These are phyloP conservation scores for Euwallacea similis DNA, from an alignment of 1,140 invertebrate genomes.

Conservation along the genomic window DNA sequence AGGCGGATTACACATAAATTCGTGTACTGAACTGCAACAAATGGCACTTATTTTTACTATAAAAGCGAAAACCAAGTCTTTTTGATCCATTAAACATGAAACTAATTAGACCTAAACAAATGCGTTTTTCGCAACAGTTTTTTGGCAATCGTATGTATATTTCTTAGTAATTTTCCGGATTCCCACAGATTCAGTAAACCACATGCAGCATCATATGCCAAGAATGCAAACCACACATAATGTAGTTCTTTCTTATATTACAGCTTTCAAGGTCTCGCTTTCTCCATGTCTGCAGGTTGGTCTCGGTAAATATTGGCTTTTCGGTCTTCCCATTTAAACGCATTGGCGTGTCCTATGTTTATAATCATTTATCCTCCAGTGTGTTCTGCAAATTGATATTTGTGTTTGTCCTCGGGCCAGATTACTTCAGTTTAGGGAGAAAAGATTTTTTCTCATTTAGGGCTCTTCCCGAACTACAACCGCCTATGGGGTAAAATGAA, in stretches of 20 bases:
- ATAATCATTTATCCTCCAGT: neutral
- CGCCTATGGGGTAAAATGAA: neutral
- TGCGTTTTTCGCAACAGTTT: no score
- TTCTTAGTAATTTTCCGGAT: neutral
- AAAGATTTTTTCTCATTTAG: neutral
- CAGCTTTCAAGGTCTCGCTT: conserved; percentile 20
- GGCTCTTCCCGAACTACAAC: neutral
- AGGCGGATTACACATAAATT: no score
- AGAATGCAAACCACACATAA: neutral
- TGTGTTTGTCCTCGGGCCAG: no score
- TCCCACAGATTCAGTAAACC: neutral
- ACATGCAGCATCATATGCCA: neutral
- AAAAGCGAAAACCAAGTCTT: no score
- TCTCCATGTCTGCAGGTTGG: conserved; percentile 17
- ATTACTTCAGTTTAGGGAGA: neutral
- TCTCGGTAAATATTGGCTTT: conserved; percentile 18
- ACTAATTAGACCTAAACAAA: no score
- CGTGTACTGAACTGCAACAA: no score
- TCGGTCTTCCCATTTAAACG: conserved; percentile 4
- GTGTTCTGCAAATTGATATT: neutral
- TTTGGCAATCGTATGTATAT: no score
- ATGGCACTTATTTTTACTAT: no score
- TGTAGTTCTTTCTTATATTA: conserved; percentile 5
- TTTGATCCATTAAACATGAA: no score
- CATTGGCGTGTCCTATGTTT: conserved; percentile 10